These are phyloP conservation scores for Drosophila repleta DNA, from an alignment of 1,140 invertebrate genomes.

Conservation along the genomic window DNA sequence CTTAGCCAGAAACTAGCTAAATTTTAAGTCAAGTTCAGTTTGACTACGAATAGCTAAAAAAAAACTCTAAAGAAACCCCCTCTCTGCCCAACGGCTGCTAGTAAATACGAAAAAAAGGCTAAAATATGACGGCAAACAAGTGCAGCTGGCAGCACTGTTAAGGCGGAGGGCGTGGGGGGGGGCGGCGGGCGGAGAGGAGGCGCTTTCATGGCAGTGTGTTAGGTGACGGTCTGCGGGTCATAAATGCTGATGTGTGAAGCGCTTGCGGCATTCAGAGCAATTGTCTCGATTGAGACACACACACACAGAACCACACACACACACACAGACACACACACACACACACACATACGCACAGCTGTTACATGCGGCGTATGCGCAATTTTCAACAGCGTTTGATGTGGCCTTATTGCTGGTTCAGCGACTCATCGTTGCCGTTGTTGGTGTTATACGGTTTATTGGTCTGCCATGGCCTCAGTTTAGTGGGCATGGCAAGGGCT, in stretches of 20 bases:
- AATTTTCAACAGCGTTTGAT: constrained; percentile 54
- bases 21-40: no score
- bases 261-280: constrained; percentile 67
- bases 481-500: not conserved
- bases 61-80: no score
- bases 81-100: not conserved
- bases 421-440: constrained; percentile 28
- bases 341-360: constrained; percentile 34
- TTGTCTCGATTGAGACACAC: constrained; percentile 69
- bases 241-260: constrained; percentile 72
- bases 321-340: constrained; percentile 14
- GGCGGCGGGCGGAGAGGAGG: not conserved
- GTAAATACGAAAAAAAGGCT: not conserved
- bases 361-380: constrained; percentile 36
- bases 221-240: constrained; percentile 49
- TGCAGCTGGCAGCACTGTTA: constrained; percentile 3
- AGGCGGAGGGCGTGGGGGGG: not conserved
- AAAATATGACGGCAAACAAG: not conserved
- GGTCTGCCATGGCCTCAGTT: constrained; percentile 48
- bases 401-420: constrained; percentile 66
- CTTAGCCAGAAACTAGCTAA: no score
- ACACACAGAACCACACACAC: constrained; percentile 12
- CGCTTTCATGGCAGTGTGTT: constrained; percentile 17
- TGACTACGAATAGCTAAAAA: no score
- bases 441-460: constrained; percentile 54